These are phyloP conservation scores for Siphlonurus alternatus DNA, from an alignment of 2,888 invertebrate genomes.

Conservation along the genomic window DNA sequence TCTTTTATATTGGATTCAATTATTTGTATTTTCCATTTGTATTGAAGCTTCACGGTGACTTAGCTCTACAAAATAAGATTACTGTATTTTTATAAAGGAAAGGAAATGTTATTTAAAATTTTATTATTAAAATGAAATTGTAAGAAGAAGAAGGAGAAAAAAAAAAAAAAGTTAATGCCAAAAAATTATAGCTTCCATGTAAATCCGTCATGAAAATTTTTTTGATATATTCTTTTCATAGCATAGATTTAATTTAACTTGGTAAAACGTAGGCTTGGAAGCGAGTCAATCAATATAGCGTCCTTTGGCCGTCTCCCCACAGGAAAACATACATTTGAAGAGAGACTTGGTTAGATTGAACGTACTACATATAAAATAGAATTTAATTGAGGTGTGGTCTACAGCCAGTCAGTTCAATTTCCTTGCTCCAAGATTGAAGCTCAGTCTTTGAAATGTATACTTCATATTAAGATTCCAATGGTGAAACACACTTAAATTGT, in stretches of 20 bases:
- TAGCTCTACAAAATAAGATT: background rate
- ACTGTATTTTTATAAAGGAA: background rate
- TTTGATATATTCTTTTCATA: no score
- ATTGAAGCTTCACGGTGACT: background rate
- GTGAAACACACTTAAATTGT: background rate
- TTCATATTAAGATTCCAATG: background rate
- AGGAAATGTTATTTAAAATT: background rate
- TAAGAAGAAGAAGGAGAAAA: background rate
- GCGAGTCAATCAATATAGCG: no score
- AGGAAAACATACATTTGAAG: no score
- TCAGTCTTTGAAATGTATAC: background rate
- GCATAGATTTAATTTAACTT: no score
- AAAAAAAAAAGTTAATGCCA: background rate
- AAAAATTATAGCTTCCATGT: background rate
- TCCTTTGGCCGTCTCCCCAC: no score
- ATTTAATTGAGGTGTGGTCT: background rate
- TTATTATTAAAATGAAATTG: background rate
- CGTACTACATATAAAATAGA: background rate
- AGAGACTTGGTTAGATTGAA: no score
- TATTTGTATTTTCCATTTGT: background rate
- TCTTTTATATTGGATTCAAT: background rate
- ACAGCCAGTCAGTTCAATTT: background rate
- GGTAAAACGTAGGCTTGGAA: no score
- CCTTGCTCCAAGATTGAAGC: background rate
- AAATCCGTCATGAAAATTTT: no score